These are phyloP conservation scores for Echinops telfairi DNA, from an alignment of 2,113 vertebrate species.

Conservation along the genomic window DNA sequence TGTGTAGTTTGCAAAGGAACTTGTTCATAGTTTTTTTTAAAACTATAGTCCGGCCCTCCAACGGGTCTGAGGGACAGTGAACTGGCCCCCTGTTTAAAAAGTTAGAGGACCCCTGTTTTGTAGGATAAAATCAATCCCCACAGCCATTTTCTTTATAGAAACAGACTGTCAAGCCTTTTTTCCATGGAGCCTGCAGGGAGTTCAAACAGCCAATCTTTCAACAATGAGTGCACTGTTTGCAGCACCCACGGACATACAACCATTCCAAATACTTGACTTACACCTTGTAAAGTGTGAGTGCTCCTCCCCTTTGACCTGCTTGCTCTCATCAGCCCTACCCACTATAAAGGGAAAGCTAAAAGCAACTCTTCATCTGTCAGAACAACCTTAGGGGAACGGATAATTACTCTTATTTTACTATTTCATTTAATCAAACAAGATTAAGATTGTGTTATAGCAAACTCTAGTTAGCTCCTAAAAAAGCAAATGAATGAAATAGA, in stretches of 20 bases:
- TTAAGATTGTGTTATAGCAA: background rate
- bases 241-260: background rate
- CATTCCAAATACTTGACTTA: background rate
- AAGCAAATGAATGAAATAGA: background rate
- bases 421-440: background rate
- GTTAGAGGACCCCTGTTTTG: too few relatives aligned
- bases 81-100: too few relatives aligned
- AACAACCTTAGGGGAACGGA: background rate
- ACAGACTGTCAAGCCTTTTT: background rate
- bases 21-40: too few relatives aligned
- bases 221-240: background rate
- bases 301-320: background rate
- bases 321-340: background rate
- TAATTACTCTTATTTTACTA: slow-evolving; percentile 4
- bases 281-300: background rate
- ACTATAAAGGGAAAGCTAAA: background rate
- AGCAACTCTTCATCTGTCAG: background rate
- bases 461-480: background rate
- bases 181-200: background rate
- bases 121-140: too few relatives aligned
- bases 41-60: too few relatives aligned
- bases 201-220: background rate
- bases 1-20: too few relatives aligned
- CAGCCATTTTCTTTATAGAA: too few relatives aligned
- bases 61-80: too few relatives aligned